Evolutionary conservation across 2,113 vertebrate species (phyloP).

Genomic region (Corynorhinus townsendii): DNA sequence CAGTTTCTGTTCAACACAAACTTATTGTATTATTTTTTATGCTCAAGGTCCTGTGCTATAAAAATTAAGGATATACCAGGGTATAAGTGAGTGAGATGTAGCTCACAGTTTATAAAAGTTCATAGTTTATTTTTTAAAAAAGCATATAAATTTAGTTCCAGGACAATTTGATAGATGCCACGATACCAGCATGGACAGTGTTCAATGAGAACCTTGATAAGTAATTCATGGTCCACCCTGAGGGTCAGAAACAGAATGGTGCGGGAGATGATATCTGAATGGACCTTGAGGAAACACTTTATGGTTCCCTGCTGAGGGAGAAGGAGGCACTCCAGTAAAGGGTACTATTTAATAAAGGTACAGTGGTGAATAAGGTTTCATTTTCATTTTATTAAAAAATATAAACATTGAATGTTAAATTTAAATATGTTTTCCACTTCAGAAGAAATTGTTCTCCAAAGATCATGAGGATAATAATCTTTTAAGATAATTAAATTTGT

Average conservation of each 20-base stretch:
- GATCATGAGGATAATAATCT: constrained; percentile 64
- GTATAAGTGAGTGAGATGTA: not conserved
- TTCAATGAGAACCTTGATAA: not conserved
- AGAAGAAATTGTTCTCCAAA: constrained; percentile 35
- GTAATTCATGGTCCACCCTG: too few relatives aligned
- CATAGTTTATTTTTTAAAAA: not conserved
- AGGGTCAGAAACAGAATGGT: too few relatives aligned
- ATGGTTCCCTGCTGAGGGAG: not conserved
- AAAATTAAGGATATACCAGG: not conserved
- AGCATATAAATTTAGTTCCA: not conserved
- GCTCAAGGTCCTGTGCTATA: not conserved
- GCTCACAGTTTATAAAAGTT: not conserved
- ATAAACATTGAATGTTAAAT: not conserved
- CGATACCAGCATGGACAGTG: fast-evolving
- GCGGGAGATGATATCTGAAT: not conserved
- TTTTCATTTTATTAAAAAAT: not conserved
- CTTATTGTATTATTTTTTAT: not conserved
- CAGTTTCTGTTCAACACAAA: not conserved
- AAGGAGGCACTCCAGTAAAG: not conserved
- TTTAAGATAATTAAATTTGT: constrained; percentile 71
- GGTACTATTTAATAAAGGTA: not conserved
- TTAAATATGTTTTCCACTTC: not conserved
- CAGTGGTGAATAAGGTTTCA: not conserved
- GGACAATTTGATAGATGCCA: not conserved
- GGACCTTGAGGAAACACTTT: not conserved